Evolutionary conservation across 2,113 vertebrate species (phyloP), one percentile per base, ranked within the genome.

Genomic region (Oxyruncus cristatus): DNA sequence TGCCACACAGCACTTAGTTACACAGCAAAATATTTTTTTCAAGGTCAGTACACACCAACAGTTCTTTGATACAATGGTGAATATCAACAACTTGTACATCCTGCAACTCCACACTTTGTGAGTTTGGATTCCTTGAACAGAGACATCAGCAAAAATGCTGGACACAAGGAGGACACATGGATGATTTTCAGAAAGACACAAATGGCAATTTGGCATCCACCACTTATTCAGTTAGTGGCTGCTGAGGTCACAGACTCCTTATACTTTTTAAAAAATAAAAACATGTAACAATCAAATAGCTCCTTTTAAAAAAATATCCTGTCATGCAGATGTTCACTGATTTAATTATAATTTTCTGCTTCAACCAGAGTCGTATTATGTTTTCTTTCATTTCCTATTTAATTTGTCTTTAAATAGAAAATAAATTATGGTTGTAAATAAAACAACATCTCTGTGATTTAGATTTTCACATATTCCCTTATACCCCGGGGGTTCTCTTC

Each of bases 311-410:
- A 70, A 95, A 71, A 52, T 11, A 82, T 27, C 39, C 55, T 35
- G 27, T 95, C 58, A 82, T 24, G 6, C 66, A 87, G 79, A 70
- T 79, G 75, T 88, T 96, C 83, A 50, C 32, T 88, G 80, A 85
- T 94, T 91, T 96, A 95, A 96, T 96, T 67, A 93, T 77, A 67
- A 94, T 97, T 94, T 97, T 97, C 92, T 94, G 93, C 70, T 88
- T 93, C 93, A 92, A 93, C 67, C 58, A 88, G 82, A 88, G 85
- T 35, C 71, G n/a, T 82, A 84, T 56, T 77, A 63, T 95, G 65
- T 88, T 97, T 97, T 94, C 24, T 83, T 96, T 93, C 56, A 88
- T 75, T 91, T 95, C 12, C 52, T 63, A 88, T 96, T 97, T 97
- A 85, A 71, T 92, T 92, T 55, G 15, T 78, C 67, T 84, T 92